Evolutionary conservation across 2,888 invertebrate species (phyloP).

Genomic region (Papilio elwesi): DNA sequence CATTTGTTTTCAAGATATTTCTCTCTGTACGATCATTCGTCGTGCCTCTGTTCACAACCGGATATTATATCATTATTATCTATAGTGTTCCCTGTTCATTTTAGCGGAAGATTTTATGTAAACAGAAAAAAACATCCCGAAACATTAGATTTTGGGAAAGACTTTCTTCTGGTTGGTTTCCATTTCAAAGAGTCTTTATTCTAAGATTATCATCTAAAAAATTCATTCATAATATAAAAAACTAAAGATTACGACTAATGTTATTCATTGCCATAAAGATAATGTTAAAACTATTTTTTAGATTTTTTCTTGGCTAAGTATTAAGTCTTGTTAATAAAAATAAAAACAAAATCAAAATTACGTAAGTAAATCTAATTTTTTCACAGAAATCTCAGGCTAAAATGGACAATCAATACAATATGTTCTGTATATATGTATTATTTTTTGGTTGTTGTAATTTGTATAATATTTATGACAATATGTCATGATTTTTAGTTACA

Average conservation of each 20-base stretch:
- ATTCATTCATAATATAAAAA: too few species aligned
- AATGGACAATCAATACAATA: constrained; percentile 5
- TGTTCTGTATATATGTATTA: constrained; percentile 26
- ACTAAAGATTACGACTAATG: too few species aligned
- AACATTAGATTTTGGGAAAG: too few species aligned
- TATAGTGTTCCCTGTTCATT: constrained; percentile 14
- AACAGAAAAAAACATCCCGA: not conserved
- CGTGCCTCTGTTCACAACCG: not conserved
- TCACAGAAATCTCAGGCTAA: not conserved
- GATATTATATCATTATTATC: constrained; percentile 14
- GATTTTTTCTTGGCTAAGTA: not conserved
- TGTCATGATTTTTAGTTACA: constrained; percentile 55
- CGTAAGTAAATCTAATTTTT: not conserved
- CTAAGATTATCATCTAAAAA: too few species aligned
- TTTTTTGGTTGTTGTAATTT: constrained; percentile 48
- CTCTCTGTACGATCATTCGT: constrained; percentile 16
- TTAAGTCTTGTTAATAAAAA: not conserved
- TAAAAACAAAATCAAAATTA: not conserved
- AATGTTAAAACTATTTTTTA: too few species aligned
- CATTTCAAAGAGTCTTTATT: too few species aligned
- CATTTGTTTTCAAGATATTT: constrained; percentile 20
- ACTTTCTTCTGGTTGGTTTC: not conserved
- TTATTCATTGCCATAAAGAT: too few species aligned
- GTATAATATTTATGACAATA: constrained; percentile 56
- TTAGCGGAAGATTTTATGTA: constrained; percentile 4